Evolutionary conservation across 1,140 invertebrate genomes (phyloP).

Genomic region (Drosophila bipectinata): DNA sequence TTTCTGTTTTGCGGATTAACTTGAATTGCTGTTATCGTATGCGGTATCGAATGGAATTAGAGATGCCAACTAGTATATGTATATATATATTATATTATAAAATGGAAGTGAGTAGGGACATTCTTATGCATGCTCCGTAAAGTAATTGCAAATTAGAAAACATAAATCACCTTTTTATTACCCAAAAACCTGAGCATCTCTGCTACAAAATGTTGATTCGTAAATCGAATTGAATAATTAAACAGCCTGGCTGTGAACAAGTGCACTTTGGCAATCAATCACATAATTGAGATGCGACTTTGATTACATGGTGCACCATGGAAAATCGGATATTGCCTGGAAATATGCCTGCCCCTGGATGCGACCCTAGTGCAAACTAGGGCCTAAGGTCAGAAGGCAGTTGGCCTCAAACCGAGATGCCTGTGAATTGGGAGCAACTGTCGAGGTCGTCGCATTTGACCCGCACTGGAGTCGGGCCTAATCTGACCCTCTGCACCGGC

Average conservation of each 20-base stretch:
- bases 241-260: constrained; percentile 7
- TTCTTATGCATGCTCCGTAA: no score
- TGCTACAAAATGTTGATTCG: constrained; percentile 11
- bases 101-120: no score
- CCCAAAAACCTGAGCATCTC: not conserved
- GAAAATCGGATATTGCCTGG: constrained; percentile 4
- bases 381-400: constrained; percentile 38
- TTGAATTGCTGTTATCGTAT: constrained; percentile 4
- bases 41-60: not conserved
- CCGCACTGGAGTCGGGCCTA: constrained; percentile 52
- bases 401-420: constrained; percentile 38
- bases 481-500: constrained; percentile 23
- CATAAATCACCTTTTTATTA: not conserved
- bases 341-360: not conserved
- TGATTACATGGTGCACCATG: constrained; percentile 21
- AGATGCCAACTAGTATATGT: not conserved
- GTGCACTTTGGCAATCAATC: constrained; percentile 29
- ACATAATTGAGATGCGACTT: constrained; percentile 40
- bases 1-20: constrained; percentile 58
- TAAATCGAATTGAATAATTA: constrained; percentile 35
- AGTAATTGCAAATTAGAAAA: not conserved
- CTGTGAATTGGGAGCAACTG: constrained; percentile 41
- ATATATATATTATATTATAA: not conserved
- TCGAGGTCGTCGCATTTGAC: constrained; percentile 61
- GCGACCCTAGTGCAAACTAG: not conserved